A percentile compares a stretch with the other conserved stretches of the same genome.
These are phyloP conservation scores for Aerospiza tachiro DNA, from an alignment of 2,797 vertebrate genomes.

Conservation along the genomic window DNA sequence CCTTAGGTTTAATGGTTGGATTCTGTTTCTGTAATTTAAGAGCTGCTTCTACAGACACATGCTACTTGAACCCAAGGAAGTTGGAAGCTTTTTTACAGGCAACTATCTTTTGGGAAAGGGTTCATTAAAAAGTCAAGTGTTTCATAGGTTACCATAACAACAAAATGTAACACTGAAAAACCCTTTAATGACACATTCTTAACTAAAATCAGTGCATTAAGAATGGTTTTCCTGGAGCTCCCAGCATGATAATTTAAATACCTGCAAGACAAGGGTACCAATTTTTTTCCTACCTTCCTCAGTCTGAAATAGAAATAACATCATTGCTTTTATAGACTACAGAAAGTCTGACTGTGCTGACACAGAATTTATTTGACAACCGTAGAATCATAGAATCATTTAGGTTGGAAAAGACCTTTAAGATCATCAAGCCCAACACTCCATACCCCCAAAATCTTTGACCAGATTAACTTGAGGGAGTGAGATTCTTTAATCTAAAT, in stretches of 20 bases:
- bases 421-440: neutral
- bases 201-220: neutral
- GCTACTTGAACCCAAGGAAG: neutral
- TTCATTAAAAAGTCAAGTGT: neutral
- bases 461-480: neutral
- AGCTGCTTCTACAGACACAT: neutral
- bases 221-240: neutral
- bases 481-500: neutral
- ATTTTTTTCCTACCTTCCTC: neutral
- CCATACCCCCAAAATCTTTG: neutral
- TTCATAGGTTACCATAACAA: constrained; percentile 44
- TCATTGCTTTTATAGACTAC: neutral
- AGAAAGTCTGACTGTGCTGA: neutral
- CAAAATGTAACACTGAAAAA: constrained; percentile 11
- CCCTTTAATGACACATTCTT: neutral
- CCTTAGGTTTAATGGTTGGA: neutral
- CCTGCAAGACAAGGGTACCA: neutral
- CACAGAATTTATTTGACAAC: neutral
- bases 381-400: neutral
- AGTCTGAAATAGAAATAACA: neutral
- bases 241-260: neutral
- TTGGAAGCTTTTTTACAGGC: neutral
- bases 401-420: neutral
- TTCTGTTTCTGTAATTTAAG: neutral
- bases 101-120: neutral